Evolutionary conservation across 2,797 vertebrate genomes (phyloP), one percentile per base, ranked within the genome.

Genomic region (Rhadinocentrus ornatus): DNA sequence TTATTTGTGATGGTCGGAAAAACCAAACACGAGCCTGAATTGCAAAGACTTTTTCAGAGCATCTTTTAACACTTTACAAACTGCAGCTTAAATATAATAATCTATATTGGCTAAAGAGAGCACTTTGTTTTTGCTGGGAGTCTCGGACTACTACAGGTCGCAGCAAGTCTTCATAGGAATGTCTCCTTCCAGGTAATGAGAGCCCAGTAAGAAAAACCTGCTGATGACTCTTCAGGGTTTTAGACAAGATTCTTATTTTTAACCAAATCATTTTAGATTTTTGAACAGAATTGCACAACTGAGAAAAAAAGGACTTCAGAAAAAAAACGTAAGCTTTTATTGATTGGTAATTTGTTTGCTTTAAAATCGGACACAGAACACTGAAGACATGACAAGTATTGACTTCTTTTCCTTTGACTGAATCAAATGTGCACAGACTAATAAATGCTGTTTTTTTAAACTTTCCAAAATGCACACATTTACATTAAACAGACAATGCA

Each of bases 271-370:
- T 29, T 54, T 54, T 2, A 52, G 13, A 27, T n/a, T 20, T 6
- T 37, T 8, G 15, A n/a, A 26, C 20, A 24, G 24, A 44, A 13
- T 32, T 52, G 22, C 12, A 26, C 27, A 29, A 31, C 1, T 22
- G 12, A 16, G 6, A 46, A 59, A 37, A 71, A 55, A 34, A 10
- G 29, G 11, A 52, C 13, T 71, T 62, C 63, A 88, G 85, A 71
- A 81, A 90, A 91, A 88, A 81, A 76, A 80, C 68, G 65, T 12
- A 46, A 0, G 15, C 20, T 48, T 78, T 92, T 89, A 90, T 87
- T 88, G 46, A 53, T 69, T 32, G 69, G 77, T 64, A 50, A 39
- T 24, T 18, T 10, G 29, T 52, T 62, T 60, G 20, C 48, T 37
- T 84, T 74, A 62, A 55, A 79, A 81, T 76, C 69, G 22, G 56